Percentiles rank a stretch among this genome's conserved stretches.
These are phyloP conservation scores for Varecia variegata DNA, from an alignment of 2,797 vertebrate species.

Conservation along the genomic window DNA sequence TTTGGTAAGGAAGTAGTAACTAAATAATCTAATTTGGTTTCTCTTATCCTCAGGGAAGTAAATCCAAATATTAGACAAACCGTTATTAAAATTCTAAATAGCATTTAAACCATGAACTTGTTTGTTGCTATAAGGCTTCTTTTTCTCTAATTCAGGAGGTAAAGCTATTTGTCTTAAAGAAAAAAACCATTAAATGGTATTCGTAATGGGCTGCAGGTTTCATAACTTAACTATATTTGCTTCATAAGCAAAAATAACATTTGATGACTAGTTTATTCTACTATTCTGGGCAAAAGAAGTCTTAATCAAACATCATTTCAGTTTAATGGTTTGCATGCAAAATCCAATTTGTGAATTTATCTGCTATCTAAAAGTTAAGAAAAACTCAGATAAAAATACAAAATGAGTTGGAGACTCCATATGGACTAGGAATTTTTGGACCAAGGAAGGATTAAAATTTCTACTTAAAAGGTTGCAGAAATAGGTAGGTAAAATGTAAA, in stretches of 20 bases:
- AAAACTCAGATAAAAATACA: conserved; percentile 33
- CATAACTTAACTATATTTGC: conserved; percentile 33
- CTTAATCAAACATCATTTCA: conserved; percentile 47
- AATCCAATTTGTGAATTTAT: conserved; percentile 50
- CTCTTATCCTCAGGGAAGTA: conserved; percentile 35
- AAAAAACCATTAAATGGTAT: conserved; percentile 31
- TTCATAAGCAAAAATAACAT: conserved; percentile 51
- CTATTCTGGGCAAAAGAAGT: background rate
- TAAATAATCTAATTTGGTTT: conserved; percentile 62
- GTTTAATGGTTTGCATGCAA: conserved; percentile 37
- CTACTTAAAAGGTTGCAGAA: background rate
- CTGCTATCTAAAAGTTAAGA: conserved; percentile 19
- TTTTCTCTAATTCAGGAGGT: conserved; percentile 55
- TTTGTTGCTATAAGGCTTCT: conserved; percentile 19
- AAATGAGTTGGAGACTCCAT: background rate
- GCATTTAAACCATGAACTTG: conserved; percentile 19
- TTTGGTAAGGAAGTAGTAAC: conserved; percentile 21
- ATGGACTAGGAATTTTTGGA: background rate
- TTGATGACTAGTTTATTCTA: conserved; percentile 53
- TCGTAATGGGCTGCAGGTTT: conserved; percentile 48
- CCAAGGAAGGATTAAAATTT: background rate
- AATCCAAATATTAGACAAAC: conserved; percentile 44
- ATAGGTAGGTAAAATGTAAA: background rate
- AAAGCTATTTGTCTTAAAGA: conserved; percentile 61
- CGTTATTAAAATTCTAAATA: conserved; percentile 60